A percentile compares a stretch with the other conserved stretches of the same genome.
These are phyloP conservation scores for Nudaria mundana DNA, from an alignment of 2,888 invertebrate genomes.

Conservation along the genomic window DNA sequence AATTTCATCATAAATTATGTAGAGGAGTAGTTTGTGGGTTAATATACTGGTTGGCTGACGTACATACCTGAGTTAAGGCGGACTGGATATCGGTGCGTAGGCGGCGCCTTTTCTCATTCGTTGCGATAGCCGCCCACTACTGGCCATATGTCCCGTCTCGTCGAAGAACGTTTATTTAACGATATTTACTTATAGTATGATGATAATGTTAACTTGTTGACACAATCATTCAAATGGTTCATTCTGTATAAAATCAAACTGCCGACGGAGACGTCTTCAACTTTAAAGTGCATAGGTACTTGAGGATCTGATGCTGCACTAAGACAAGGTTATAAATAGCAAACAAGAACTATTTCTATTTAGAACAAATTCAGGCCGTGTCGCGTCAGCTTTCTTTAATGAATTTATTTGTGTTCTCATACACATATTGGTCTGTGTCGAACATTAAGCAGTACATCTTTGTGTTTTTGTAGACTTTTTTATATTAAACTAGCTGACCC, in stretches of 20 bases:
- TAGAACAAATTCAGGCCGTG: too few relatives aligned
- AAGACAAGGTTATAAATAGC: not conserved
- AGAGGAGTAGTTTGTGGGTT: too few relatives aligned
- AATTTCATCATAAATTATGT: too few relatives aligned
- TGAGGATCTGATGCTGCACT: not conserved
- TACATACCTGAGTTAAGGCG: conserved; percentile 35
- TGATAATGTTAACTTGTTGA: conserved; percentile 23
- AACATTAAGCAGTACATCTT: too few relatives aligned
- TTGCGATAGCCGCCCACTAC: conserved; percentile 54
- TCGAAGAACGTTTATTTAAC: conserved; percentile 29
- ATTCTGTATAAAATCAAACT: conserved; percentile 9
- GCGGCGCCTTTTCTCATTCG: conserved; percentile 65
- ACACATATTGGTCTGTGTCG: too few relatives aligned
- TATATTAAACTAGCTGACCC: too few relatives aligned
- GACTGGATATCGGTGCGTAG: conserved; percentile 49
- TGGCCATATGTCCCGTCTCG: conserved; percentile 38
- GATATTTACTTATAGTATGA: conserved; percentile 18
- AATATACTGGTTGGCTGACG: too few relatives aligned
- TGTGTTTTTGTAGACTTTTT: too few relatives aligned
- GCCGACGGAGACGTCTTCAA: not conserved
- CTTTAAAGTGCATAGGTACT: too few relatives aligned
- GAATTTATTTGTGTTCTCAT: too few relatives aligned
- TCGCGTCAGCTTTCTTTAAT: too few relatives aligned
- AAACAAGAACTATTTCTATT: too few relatives aligned
- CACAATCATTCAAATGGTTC: conserved; percentile 30